Base-by-base conservation (phyloP, 2,113 vertebrate genomes). In the Lycaon pictus region DNA sequence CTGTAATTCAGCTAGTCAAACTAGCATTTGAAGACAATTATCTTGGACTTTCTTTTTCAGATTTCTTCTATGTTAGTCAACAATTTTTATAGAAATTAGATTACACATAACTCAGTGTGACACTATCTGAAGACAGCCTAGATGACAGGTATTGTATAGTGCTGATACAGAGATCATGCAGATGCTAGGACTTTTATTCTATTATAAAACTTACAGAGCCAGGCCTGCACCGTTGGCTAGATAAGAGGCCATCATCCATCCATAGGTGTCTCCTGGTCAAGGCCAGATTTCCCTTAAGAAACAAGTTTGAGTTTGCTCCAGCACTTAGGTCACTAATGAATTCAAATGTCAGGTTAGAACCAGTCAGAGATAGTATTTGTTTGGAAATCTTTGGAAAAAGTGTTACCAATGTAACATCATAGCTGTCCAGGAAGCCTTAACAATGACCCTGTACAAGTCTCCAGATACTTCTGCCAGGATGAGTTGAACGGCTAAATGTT, bases 321-420 rank as follows among this genome's bases (percentile, higher is more conserved):
- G 55, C 65, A 69, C 55, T 72, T 94, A 19, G 60, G 13, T 96
- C 86, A 89, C 29, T 67, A 95, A 74, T 74, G 7, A 89, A 94
- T 86, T 84, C n/a, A 88, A 69, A 93, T 25, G 60, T 81, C 74
- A 74, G 84, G 56, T 93, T 83, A 83, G 56, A 96, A 88, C 43
- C 60, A 88, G 60, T 65, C 69, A 69, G 58, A 94, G 82, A 56
- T n/a, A 22, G 60, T 93, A 90, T 88, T 91, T 88, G 43, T 92
- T 95, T 91, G 67, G 83, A 96, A 94, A 29, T 89, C 51, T 81
- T 88, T 35, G 22, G 65, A 95, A 72, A 67, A 86, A 96, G 4
- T n/a, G 9, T 85, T 90, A 63, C 32, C 81, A 35, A 0, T 76
- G 13, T 74, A 23, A 79, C 22, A 89, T n/a, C 60, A 82, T 20